Evolutionary conservation across 2,113 vertebrate species (phyloP), one percentile per base, ranked within the genome.

Genomic region (Rhynchopsitta pachyrhyncha): DNA sequence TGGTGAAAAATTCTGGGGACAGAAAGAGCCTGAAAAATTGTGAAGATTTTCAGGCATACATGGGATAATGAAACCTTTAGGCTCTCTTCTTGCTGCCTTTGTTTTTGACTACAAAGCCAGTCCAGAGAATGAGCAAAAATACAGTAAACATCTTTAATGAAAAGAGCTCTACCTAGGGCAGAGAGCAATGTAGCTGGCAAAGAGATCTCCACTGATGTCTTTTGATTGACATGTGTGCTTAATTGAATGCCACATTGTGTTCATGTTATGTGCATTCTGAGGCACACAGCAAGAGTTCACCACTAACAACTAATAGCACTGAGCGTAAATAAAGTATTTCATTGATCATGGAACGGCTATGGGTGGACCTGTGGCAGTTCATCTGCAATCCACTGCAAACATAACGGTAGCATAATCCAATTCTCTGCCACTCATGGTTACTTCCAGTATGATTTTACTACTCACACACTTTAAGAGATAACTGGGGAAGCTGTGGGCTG

Each of bases 161-260:
- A 93, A 92, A 35, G 27, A 59, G 9, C 8, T 96, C 42, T 74
- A 47, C 74, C 41, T 71, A 60, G 23, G 29, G 14, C 44, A 70
- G 47, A 37, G 17, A 92, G 14, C 42, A 33, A 5, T 37, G 67
- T 33, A 92, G 52, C 68, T 92, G 82, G 95, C 92, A 95, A 70
- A 95, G 74, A 84, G 5, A 90, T 92, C 63, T 92, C 75, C 83
- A 41, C 11, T 57, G 74, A 55, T 74, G 76, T 83, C 68, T 94
- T 67, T 82, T 94, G 95, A 97, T 31, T 96, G 97, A 92, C 79
- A 67, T 17, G 6, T 88, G 52, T 91, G 85, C 92, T 88, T 98
- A 98, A 97, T 88, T 95, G 94, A 93, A 37, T 97, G 93, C 88
- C 95, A 82, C 49, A 33, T 50, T 91, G 35, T 91, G 82, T 97